phyloP scores from a whole-genome alignment of 2,113 vertebrate species.

The Genyomyrus donnyi region DNA sequence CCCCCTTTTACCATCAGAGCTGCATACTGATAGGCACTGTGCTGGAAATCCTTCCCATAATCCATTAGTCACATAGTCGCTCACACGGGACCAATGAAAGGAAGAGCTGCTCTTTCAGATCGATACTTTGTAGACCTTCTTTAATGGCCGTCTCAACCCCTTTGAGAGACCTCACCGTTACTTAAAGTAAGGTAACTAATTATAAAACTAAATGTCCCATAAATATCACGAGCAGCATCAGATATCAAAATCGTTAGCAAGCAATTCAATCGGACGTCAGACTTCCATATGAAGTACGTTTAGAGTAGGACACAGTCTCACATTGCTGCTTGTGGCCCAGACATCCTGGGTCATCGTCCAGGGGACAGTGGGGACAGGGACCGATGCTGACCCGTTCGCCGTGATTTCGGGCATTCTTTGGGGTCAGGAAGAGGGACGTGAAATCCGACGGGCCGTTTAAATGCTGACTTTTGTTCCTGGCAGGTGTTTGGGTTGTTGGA shows the following conservation, averaged over 20 bases:
- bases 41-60: background rate
- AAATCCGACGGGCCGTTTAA: background rate
- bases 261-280: background rate
- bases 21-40: background rate
- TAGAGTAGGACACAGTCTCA: background rate
- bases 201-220: background rate
- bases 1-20: background rate
- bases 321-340: no score
- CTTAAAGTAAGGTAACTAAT: background rate
- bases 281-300: background rate
- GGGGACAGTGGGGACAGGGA: background rate
- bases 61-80: background rate
- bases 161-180: background rate
- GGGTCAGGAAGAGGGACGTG: background rate
- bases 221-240: background rate
- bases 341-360: background rate
- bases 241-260: background rate
- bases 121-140: background rate
- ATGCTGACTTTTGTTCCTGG: background rate
- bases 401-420: background rate
- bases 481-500: background rate
- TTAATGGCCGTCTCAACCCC: background rate
- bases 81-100: background rate
- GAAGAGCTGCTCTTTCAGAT: background rate
- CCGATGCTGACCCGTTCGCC: background rate